These are phyloP conservation scores for Acanthis flammea DNA, from an alignment of 2,797 vertebrate species.

Conservation along the genomic window DNA sequence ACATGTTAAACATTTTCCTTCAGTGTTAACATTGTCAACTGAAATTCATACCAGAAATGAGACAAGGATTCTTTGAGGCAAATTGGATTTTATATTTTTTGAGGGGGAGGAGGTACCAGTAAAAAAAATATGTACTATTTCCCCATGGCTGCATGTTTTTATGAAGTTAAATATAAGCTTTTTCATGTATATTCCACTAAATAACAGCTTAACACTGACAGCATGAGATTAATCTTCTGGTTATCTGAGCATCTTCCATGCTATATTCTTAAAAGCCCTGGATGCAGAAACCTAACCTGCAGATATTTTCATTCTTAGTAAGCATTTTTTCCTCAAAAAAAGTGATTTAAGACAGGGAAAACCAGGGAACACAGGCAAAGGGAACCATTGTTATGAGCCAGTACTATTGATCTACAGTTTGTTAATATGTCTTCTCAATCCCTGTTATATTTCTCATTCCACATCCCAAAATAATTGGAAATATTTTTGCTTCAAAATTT, in stretches of 20 bases:
- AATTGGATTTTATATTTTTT: neutral
- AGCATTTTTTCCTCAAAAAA: neutral
- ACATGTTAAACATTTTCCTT: neutral
- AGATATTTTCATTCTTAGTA: neutral
- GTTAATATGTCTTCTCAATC: neutral
- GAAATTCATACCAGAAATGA: neutral
- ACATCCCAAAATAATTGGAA: neutral
- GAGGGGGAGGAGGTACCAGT: neutral
- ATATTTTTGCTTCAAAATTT: neutral
- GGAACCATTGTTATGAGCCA: neutral
- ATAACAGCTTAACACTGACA: neutral
- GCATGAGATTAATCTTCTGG: neutral
- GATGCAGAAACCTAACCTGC: neutral
- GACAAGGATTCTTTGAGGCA: neutral
- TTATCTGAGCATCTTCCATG: neutral
- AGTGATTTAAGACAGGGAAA: neutral
- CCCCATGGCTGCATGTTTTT: neutral
- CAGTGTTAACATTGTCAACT: neutral
- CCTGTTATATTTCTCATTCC: neutral
- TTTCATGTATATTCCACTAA: neutral
- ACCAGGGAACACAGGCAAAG: neutral
- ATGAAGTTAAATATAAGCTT: neutral
- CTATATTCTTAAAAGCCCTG: neutral
- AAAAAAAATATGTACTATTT: neutral
- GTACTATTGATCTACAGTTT: neutral